Conservation (phyloP, 2,113 vertebrate species). For the Oncorhynchus mykiss region DNA sequence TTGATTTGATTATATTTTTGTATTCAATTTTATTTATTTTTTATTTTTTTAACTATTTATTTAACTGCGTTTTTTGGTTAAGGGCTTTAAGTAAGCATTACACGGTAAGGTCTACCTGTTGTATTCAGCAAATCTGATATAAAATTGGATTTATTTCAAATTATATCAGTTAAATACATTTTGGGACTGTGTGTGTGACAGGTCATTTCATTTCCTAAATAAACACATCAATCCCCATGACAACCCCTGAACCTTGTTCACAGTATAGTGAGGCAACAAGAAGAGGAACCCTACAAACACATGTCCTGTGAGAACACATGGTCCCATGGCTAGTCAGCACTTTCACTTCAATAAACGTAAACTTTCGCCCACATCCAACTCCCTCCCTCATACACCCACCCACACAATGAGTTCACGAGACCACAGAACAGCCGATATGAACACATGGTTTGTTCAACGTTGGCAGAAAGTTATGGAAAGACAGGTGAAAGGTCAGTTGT, state of each 20-base stretch:
- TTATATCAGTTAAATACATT: not conserved
- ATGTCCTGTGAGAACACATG: not conserved
- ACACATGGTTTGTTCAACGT: conserved; percentile 24
- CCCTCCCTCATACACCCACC: not conserved
- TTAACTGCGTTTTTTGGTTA: too few relatives aligned
- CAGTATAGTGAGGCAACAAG: not conserved
- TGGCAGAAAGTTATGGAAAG: not conserved
- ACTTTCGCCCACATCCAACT: conserved; percentile 32
- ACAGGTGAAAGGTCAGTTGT: not conserved
- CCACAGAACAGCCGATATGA: conserved; percentile 35
- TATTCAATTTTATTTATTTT: too few relatives aligned
- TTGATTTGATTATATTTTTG: too few relatives aligned
- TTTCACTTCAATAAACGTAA: conserved; percentile 24
- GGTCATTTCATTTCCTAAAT: not conserved
- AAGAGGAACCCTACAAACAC: not conserved
- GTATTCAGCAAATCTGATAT: too few relatives aligned
- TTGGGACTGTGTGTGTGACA: not conserved
- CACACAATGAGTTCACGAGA: conserved; percentile 23
- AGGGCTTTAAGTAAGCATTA: too few relatives aligned
- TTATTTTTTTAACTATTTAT: too few relatives aligned
- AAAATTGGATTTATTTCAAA: not conserved
- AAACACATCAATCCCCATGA: not conserved
- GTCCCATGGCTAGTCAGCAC: not conserved
- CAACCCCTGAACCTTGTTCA: conserved; percentile 11
- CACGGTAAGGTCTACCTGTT: too few relatives aligned